These are phyloP conservation scores for Oophaga sylvatica DNA, from an alignment of 2,797 vertebrate genomes.

Conservation along the genomic window DNA sequence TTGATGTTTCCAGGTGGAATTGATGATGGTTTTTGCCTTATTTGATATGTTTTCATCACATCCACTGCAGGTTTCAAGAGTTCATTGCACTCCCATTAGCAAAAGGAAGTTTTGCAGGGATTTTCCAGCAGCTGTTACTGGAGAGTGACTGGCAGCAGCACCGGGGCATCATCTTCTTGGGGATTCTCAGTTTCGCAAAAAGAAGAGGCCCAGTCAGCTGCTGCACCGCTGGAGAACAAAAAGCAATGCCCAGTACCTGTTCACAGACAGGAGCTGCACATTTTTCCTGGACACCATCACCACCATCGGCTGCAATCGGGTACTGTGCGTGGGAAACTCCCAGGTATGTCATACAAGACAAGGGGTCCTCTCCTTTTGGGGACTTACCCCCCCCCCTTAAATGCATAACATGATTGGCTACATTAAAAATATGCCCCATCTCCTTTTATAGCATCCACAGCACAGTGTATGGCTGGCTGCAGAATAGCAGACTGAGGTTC, in stretches of 20 bases:
- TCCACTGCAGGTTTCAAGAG: slow-evolving; percentile 75
- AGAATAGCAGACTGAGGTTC: too few relatives aligned
- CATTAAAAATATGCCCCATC: too few relatives aligned
- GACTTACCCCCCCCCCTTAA: too few relatives aligned
- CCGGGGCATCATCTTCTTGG: slow-evolving; percentile 71
- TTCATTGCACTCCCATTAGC: slow-evolving; percentile 75
- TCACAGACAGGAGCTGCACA: slow-evolving; percentile 85
- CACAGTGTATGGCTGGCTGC: too few relatives aligned
- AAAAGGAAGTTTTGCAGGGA: slow-evolving; percentile 84
- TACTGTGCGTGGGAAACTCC: slow-evolving; percentile 91
- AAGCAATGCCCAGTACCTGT: slow-evolving; percentile 93
- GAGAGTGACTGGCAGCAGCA: slow-evolving; percentile 78
- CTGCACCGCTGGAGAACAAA: slow-evolving; percentile 90
- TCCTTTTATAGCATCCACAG: too few relatives aligned
- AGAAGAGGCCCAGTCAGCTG: slow-evolving; percentile 84
- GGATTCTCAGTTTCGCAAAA: slow-evolving; percentile 73
- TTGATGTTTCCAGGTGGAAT: too few relatives aligned
- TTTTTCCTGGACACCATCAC: slow-evolving; percentile 84
- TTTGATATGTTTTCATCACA: not conserved
- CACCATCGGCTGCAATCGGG: slow-evolving; percentile 80
- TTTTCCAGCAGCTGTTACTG: slow-evolving; percentile 86
- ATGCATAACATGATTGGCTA: too few relatives aligned
- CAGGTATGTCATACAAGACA: slow-evolving; percentile 72
- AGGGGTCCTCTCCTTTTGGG: not conserved
- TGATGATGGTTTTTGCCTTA: too few relatives aligned